Conservation (phyloP, 2,113 vertebrate species). For the Mustela lutreola region DNA sequence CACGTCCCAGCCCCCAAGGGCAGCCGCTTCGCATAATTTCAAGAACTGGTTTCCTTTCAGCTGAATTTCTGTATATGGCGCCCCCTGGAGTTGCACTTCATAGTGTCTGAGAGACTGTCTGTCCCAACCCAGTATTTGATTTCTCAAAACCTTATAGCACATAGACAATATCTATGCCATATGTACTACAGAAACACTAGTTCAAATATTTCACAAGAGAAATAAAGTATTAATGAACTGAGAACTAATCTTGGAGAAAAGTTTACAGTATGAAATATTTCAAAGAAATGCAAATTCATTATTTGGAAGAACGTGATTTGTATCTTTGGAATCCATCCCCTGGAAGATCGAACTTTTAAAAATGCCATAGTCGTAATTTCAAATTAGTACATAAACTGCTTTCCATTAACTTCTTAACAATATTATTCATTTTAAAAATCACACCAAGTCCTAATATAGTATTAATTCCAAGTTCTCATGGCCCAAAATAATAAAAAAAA, state of each 20-base stretch:
- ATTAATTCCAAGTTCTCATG: background rate
- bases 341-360: background rate
- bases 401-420: conserved; percentile 3
- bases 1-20: background rate
- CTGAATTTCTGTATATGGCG: accelerated
- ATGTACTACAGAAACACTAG: background rate
- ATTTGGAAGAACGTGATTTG: background rate
- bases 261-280: conserved; percentile 15
- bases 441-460: background rate
- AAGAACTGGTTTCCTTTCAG: background rate
- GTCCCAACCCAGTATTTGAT: accelerated
- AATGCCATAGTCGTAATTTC: conserved; percentile 30
- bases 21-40: background rate
- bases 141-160: background rate
- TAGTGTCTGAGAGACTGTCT: accelerated
- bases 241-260: conserved; percentile 14
- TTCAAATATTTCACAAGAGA: background rate
- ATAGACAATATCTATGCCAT: accelerated
- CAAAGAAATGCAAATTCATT: background rate
- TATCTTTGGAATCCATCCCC: background rate
- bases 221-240: background rate
- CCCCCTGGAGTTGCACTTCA: background rate
- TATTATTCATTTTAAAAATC: background rate
- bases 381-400: conserved; percentile 15
- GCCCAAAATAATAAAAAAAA: conserved; percentile 27